Evolutionary conservation across 1,140 invertebrate genomes (phyloP).

Genomic region (Cherax quadricarinatus): DNA sequence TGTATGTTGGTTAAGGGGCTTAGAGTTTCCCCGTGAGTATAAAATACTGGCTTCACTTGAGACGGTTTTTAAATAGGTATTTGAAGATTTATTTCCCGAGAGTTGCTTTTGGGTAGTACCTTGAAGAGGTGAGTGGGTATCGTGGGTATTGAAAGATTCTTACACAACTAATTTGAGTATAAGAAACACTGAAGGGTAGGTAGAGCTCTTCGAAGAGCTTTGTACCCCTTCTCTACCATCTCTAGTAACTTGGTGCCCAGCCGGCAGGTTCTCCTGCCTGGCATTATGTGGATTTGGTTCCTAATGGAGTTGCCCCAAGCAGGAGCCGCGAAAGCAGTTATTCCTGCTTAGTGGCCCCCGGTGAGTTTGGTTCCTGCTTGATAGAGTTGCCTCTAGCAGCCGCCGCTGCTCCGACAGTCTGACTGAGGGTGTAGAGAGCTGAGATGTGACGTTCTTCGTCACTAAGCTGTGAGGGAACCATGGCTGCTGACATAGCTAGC

Average conservation of each 20-base stretch:
- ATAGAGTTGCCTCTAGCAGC: slow-evolving; percentile 57
- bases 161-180: background rate
- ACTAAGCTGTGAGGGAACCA: slow-evolving; percentile 73
- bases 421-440: slow-evolving; percentile 64
- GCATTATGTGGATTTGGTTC: background rate
- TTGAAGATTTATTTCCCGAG: background rate
- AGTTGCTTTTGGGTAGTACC: background rate
- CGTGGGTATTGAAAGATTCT: background rate
- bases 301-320: background rate
- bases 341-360: slow-evolving; percentile 68
- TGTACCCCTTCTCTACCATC: too few species aligned
- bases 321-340: background rate
- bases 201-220: background rate
- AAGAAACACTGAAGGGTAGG: background rate
- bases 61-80: background rate
- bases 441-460: slow-evolving; percentile 66
- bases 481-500: slow-evolving; percentile 80
- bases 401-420: slow-evolving; percentile 48
- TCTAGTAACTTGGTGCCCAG: too few species aligned
- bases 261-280: too few species aligned
- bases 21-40: too few species aligned
- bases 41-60: too few species aligned
- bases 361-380: slow-evolving; percentile 72
- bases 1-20: too few species aligned
- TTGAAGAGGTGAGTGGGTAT: background rate